phyloP scores from a whole-genome alignment of 2,797 vertebrate genomes.

The Paedocypris micromegethes region DNA sequence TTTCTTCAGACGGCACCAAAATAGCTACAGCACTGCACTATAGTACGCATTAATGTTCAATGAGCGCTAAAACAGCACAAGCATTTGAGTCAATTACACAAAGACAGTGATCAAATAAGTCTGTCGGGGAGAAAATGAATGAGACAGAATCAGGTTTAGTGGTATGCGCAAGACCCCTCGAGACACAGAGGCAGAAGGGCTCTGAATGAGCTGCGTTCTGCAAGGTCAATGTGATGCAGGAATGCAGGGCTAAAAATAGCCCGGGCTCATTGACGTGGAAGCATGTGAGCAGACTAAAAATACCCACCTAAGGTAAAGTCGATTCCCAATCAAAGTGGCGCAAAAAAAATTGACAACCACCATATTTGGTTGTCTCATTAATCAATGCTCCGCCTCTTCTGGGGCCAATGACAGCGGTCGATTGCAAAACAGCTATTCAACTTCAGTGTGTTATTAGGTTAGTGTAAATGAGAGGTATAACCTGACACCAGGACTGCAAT shows the following conservation, averaged over 20 bases:
- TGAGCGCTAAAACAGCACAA: not conserved
- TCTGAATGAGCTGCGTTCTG: constrained; percentile 26
- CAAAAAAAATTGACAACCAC: not conserved
- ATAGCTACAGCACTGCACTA: no score
- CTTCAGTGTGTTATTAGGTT: constrained; percentile 1
- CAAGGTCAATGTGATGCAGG: constrained; percentile 40
- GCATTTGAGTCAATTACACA: constrained; percentile 1
- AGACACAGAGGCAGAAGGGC: constrained; percentile 13
- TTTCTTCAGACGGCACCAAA: no score
- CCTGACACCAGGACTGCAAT: not conserved
- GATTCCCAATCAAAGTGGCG: constrained; percentile 25
- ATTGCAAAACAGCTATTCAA: constrained; percentile 2
- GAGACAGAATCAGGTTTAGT: constrained; percentile 23
- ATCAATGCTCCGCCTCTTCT: not conserved
- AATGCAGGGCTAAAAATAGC: constrained; percentile 39
- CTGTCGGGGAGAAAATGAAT: constrained; percentile 1
- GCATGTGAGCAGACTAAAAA: constrained; percentile 37
- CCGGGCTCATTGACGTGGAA: constrained; percentile 34
- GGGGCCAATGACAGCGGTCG: not conserved
- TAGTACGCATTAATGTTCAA: no score
- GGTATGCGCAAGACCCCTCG: constrained; percentile 14
- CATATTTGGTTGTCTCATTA: constrained; percentile 1
- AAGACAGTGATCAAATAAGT: not conserved
- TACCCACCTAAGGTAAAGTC: constrained; percentile 39
- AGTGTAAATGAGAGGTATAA: constrained; percentile 7